Evolutionary conservation across 2,888 invertebrate genomes (phyloP).

Genomic region (Altica lythri): DNA sequence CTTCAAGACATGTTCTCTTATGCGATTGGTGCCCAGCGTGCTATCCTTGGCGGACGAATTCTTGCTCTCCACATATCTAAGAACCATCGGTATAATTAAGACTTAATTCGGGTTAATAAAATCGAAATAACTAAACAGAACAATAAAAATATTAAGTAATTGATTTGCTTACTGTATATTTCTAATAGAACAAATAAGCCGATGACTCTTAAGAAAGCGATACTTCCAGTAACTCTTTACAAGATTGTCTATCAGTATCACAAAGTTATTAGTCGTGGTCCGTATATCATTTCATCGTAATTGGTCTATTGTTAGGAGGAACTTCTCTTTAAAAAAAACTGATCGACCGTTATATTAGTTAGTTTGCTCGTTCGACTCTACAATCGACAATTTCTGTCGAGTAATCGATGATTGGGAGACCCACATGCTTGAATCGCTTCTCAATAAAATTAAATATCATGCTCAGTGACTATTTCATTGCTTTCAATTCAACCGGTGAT

Average conservation of each 20-base stretch:
- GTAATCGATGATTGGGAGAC: conserved; percentile 7
- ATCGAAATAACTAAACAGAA: too few species aligned
- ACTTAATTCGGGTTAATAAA: background rate
- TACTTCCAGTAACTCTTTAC: conserved; percentile 5
- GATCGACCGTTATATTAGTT: conserved; percentile 12
- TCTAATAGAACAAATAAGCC: too few species aligned
- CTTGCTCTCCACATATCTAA: too few species aligned
- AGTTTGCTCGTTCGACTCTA: conserved; percentile 1
- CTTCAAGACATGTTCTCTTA: too few species aligned
- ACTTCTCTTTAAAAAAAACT: conserved; percentile 20
- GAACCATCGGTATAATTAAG: too few species aligned
- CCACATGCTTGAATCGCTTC: conserved; percentile 7
- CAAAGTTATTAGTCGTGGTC: conserved; percentile 28
- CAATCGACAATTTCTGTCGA: conserved; percentile 2
- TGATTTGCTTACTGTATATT: too few species aligned
- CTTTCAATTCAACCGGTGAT: background rate
- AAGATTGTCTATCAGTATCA: conserved; percentile 24
- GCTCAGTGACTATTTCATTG: conserved; percentile 7
- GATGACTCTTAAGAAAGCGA: background rate
- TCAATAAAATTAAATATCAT: conserved; percentile 14
- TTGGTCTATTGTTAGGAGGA: conserved; percentile 30
- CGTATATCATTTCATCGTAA: conserved; percentile 31
- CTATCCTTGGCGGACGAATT: too few species aligned
- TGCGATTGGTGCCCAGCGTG: too few species aligned
- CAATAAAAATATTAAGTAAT: too few species aligned